phyloP scores from a whole-genome alignment of 1,140 invertebrate genomes.

The Portunus trituberculatus region DNA sequence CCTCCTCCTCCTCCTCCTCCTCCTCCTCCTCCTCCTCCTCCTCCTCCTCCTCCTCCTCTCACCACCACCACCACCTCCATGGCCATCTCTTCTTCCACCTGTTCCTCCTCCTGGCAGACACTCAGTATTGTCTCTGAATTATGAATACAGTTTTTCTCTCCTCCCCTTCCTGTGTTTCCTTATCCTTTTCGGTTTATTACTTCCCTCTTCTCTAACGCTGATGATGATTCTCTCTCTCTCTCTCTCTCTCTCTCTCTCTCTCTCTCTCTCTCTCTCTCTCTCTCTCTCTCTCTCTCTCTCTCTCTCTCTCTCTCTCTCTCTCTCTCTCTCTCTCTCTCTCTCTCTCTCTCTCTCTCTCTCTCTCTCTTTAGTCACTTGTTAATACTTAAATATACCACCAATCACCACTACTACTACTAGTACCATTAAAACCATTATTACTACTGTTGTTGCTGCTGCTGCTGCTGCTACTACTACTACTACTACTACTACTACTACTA shows the following conservation, averaged over 20 bases:
- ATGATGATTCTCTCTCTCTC: background rate
- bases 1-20: slow-evolving; percentile 5
- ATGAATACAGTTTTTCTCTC: slow-evolving; percentile 54
- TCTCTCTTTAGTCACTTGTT: background rate
- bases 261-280: slow-evolving; percentile 34
- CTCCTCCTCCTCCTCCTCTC: background rate
- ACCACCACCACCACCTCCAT: background rate
- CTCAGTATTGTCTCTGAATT: slow-evolving; percentile 27
- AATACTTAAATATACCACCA: background rate
- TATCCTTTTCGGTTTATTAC: slow-evolving; percentile 8
- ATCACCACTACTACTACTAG: slow-evolving; percentile 34
- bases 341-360: slow-evolving; percentile 7
- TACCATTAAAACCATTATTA: slow-evolving; percentile 20
- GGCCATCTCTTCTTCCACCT: background rate
- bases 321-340: slow-evolving; percentile 18
- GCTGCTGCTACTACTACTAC: slow-evolving; percentile 27
- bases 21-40: background rate
- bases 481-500: slow-evolving; percentile 45
- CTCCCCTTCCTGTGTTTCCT: slow-evolving; percentile 41
- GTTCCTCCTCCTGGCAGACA: background rate
- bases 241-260: background rate
- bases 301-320: slow-evolving; percentile 31
- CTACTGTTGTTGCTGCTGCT: slow-evolving; percentile 9
- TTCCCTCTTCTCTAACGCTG: background rate
- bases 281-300: slow-evolving; percentile 49